Percentiles rank a stretch among this genome's conserved stretches.
phyloP scores from a whole-genome alignment of 1,140 invertebrate species.

The Liolophura sinensis region DNA sequence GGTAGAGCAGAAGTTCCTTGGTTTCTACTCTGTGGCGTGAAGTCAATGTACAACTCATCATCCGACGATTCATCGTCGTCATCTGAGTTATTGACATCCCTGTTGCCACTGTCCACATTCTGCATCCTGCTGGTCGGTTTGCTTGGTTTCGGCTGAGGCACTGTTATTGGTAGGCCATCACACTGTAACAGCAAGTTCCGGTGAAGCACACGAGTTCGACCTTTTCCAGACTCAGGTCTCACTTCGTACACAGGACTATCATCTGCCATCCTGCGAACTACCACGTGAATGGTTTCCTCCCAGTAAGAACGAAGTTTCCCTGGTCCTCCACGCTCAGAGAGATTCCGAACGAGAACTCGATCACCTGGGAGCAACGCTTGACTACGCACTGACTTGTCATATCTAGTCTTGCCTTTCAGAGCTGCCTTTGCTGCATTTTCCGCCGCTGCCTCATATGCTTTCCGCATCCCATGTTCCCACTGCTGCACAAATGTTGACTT shows the following conservation, averaged over 20 bases:
- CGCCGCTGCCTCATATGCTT: background rate
- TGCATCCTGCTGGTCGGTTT: no score
- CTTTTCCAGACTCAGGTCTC: background rate
- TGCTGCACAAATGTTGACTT: no score
- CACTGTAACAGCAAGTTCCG: background rate
- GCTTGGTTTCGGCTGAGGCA: no score
- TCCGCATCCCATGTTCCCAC: slow-evolving; percentile 3
- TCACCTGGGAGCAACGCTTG: background rate
- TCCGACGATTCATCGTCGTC: no score
- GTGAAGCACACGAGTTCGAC: background rate
- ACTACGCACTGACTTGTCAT: slow-evolving; percentile 4
- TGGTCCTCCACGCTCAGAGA: slow-evolving; percentile 17
- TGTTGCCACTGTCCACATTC: no score
- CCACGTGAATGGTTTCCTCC: slow-evolving; percentile 15
- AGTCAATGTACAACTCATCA: no score
- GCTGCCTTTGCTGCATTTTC: background rate
- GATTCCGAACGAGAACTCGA: slow-evolving; percentile 11
- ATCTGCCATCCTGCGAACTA: background rate
- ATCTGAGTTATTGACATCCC: no score
- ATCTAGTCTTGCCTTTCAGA: background rate
- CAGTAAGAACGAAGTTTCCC: slow-evolving; percentile 18
- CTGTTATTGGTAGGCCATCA: background rate
- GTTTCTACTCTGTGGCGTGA: no score
- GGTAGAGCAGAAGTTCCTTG: no score
- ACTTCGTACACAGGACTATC: slow-evolving; percentile 1